Evolutionary conservation across 2,113 vertebrate genomes (phyloP).

Genomic region (Mungos mungo): DNA sequence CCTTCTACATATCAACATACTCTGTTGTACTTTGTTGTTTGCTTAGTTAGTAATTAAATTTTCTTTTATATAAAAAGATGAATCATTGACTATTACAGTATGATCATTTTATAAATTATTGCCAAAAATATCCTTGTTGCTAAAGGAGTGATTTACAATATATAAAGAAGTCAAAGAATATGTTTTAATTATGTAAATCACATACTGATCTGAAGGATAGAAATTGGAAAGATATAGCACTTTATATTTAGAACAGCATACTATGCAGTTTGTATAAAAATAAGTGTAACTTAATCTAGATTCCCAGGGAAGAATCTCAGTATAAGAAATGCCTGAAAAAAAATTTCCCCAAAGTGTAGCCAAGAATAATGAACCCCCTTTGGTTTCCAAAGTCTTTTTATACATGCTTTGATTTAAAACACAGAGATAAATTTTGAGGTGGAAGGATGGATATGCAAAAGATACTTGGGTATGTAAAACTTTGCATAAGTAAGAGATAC

Average conservation of each 20-base stretch:
- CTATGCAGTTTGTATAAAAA: not conserved
- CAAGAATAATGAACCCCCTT: not conserved
- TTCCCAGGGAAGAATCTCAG: not conserved
- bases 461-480: not conserved
- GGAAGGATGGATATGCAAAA: not conserved
- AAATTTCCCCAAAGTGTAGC: not conserved
- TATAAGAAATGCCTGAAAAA: not conserved
- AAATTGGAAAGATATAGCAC: not conserved
- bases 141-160: not conserved
- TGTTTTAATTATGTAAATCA: not conserved
- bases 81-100: not conserved
- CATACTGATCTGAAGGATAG: not conserved
- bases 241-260: not conserved
- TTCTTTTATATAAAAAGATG: not conserved
- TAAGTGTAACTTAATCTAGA: not conserved
- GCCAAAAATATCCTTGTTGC: not conserved
- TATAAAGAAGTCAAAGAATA: not conserved
- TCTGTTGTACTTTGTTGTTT: not conserved
- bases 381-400: not conserved
- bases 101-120: not conserved
- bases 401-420: not conserved
- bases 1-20: not conserved
- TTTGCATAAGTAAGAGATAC: not conserved
- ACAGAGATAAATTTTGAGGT: not conserved
- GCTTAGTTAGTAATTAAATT: not conserved